phyloP scores from a whole-genome alignment of 2,113 vertebrate genomes.

The Eulemur macaco region DNA sequence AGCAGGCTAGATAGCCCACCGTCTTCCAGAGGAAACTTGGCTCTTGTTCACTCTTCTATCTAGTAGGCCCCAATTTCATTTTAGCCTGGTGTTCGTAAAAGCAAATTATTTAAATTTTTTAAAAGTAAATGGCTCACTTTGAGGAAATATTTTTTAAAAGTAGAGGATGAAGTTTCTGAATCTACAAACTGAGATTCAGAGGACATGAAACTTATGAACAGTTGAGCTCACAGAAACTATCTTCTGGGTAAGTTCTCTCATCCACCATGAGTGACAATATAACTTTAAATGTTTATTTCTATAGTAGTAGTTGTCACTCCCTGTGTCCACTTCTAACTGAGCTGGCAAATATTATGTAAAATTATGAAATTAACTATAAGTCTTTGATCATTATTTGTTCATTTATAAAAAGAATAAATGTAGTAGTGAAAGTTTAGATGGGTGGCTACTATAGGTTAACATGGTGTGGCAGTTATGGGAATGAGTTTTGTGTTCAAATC shows the following conservation, averaged over 20 bases:
- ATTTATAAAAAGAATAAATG: slow-evolving; percentile 2
- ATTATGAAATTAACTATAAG: neutral
- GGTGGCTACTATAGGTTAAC: neutral
- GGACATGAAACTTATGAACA: neutral
- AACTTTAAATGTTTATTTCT: neutral
- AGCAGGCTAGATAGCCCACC: neutral
- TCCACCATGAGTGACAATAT: neutral
- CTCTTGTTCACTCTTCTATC: neutral
- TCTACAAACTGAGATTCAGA: neutral
- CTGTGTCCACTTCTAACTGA: neutral
- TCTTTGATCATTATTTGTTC: neutral
- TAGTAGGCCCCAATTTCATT: neutral
- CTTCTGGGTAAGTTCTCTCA: neutral
- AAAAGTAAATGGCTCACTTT: neutral
- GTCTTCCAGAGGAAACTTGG: rapidly evolving
- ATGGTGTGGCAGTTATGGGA: neutral
- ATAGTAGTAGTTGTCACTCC: neutral
- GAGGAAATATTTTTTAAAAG: neutral
- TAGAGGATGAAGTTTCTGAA: neutral
- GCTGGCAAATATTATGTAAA: neutral
- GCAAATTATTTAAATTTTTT: neutral
- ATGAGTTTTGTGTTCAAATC: neutral
- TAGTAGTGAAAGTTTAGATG: neutral
- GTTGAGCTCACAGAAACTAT: neutral
- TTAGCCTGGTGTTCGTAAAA: neutral